A percentile compares a stretch with the other conserved stretches of the same genome.
Evolutionary conservation across 92 coral and sea anemone genomes (phyloP).

Genomic region (Phenganax subtilis): DNA sequence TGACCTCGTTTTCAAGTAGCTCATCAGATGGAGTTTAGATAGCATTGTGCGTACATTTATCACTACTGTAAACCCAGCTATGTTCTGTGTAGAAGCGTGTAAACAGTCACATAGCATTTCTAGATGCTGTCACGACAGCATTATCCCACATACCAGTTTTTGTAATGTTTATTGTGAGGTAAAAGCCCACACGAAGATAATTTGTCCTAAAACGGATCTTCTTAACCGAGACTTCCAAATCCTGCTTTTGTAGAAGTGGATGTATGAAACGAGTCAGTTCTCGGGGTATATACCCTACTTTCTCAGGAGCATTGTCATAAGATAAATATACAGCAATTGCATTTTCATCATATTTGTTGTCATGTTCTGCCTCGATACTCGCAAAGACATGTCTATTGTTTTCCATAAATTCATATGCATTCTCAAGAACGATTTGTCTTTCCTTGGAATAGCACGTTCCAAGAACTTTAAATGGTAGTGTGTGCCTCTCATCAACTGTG

Average conservation of each 20-base stretch:
- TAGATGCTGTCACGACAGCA: conserved; percentile 40
- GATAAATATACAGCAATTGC: conserved; percentile 51
- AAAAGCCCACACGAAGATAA: conserved; percentile 47
- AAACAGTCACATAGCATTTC: not conserved
- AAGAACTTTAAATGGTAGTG: conserved; percentile 31
- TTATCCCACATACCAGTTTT: conserved; percentile 47
- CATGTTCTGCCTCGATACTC: conserved; percentile 42
- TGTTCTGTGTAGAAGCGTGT: too few relatives aligned
- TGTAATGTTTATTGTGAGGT: conserved; percentile 38
- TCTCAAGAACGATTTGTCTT: conserved; percentile 40
- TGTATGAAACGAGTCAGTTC: conserved; percentile 50
- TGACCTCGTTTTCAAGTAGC: too few relatives aligned
- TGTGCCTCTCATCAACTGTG: conserved; percentile 5
- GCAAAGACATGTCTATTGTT: conserved; percentile 52
- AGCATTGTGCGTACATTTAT: too few relatives aligned
- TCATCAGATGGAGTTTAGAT: too few relatives aligned
- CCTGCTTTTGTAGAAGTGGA: conserved; percentile 19
- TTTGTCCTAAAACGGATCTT: conserved; percentile 39
- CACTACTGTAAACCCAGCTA: too few relatives aligned
- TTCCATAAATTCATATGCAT: conserved; percentile 48
- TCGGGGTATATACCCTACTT: conserved; percentile 51
- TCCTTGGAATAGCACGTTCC: conserved; percentile 47
- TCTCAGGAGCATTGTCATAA: conserved; percentile 26
- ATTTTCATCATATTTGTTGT: conserved; percentile 47
- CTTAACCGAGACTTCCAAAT: conserved; percentile 29